Conservation (phyloP, 2,113 vertebrate genomes). For the Ramphastos sulfuratus region DNA sequence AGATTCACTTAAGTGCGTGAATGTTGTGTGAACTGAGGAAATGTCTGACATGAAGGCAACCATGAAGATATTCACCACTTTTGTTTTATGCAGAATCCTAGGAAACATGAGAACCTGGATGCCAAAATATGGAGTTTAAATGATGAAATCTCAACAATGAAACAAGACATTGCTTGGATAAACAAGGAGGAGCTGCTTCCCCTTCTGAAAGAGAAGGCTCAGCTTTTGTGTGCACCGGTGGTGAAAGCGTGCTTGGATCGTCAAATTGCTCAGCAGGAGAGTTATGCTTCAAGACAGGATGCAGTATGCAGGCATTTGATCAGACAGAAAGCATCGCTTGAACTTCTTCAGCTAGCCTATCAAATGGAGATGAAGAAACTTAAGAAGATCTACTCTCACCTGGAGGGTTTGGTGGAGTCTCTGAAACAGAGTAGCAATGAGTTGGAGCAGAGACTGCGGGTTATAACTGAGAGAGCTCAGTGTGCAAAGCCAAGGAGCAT, state of each 20-base stretch:
- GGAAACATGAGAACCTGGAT: constrained; percentile 65
- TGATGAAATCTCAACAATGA: constrained; percentile 77
- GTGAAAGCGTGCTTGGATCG: constrained; percentile 81
- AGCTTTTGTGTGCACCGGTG: constrained; percentile 80
- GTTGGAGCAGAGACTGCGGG: constrained; percentile 68
- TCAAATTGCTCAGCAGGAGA: constrained; percentile 84
- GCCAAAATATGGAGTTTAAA: constrained; percentile 74
- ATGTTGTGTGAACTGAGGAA: neutral
- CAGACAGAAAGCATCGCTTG: constrained; percentile 88
- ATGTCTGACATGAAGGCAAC: neutral
- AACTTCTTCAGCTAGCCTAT: constrained; percentile 84
- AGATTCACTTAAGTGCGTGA: neutral
- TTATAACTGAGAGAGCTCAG: constrained; percentile 72
- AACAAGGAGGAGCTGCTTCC: constrained; percentile 77
- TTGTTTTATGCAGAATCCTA: constrained; percentile 67
- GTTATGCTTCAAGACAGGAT: constrained; percentile 81
- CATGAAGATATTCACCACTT: neutral
- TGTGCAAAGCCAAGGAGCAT: constrained; percentile 68
- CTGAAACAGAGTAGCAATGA: constrained; percentile 67
- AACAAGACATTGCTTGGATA: constrained; percentile 79
- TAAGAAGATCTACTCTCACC: constrained; percentile 63
- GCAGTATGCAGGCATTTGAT: constrained; percentile 83
- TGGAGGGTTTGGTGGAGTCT: constrained; percentile 74
- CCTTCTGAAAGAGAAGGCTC: constrained; percentile 81
- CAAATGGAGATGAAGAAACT: constrained; percentile 83